Conservation (phyloP, 2,797 vertebrate genomes). For the Pygocentrus nattereri region DNA sequence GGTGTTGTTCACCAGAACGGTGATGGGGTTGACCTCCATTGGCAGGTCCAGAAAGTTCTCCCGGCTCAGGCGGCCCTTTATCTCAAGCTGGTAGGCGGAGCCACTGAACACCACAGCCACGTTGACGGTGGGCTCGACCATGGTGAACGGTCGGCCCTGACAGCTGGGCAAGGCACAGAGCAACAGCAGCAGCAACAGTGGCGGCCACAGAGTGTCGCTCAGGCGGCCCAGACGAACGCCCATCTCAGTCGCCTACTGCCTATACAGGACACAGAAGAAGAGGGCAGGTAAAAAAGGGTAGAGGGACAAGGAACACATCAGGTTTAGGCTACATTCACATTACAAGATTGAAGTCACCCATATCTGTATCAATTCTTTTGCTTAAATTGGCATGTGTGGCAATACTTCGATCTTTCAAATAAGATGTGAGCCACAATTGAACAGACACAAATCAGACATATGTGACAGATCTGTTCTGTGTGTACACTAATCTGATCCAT, state of each 20-base stretch:
- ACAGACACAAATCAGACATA: too few species aligned
- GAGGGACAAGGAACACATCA: neutral
- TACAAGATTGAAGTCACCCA: neutral
- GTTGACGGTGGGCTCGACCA: constrained; percentile 84
- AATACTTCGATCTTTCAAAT: neutral
- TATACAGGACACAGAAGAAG: constrained; percentile 46
- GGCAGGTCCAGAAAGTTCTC: constrained; percentile 97
- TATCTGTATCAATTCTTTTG: neutral
- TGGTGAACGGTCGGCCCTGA: constrained; percentile 74
- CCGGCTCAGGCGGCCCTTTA: constrained; percentile 86
- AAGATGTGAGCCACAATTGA: too few species aligned
- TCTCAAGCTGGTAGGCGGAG: constrained; percentile 85
- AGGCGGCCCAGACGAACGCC: constrained; percentile 77
- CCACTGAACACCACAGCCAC: constrained; percentile 95
- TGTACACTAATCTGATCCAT: too few species aligned
- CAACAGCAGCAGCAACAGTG: constrained; percentile 67
- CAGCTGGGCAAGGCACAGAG: constrained; percentile 69
- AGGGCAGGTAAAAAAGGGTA: neutral
- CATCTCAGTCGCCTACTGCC: constrained; percentile 85
- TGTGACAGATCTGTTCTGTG: too few species aligned
- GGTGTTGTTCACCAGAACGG: constrained; percentile 92
- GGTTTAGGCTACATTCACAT: neutral
- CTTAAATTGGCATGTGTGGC: neutral
- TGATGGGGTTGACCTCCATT: constrained; percentile 93
- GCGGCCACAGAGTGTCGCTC: constrained; percentile 77